Base-by-base conservation (phyloP, 2,888 invertebrate genomes). In the Galerucella calmariensis region DNA sequence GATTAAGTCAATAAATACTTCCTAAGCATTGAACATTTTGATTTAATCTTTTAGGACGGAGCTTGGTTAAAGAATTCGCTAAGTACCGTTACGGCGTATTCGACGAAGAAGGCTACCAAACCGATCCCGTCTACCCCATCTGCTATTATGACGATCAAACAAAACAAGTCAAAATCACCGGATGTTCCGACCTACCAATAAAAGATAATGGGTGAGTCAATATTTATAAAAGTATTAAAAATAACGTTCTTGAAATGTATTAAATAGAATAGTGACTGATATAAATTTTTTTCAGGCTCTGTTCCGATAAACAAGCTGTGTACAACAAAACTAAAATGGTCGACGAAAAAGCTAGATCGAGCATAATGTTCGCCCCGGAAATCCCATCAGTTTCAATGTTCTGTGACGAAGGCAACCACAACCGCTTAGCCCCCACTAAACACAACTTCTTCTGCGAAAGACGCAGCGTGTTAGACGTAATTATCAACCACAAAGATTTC, bases 71-170 rank as follows among this genome's bases (percentile, higher is more conserved):
- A 80, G 90, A 92, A 81, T 92, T 92, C 89, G 90, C 91, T 5
- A 92, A 91, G 86, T 92, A 91, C 81, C 89, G 92, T 1, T 93
- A 92, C 86, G 93, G 93, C 2, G 90, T 92, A 4, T 93, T 92
- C 84, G 92, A 92, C 80, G 92, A 92, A 84, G 89, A 90, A 75
- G 92, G 92, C 1, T 91, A 89, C 81, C 85, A 86, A 58, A 88
- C 88, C 65, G 92, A 92, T 83, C 88, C 89, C 1, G 88, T 91
- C 51, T 91, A 91, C 82, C 91, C 92, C 0, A 85, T 88, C 74
- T 91, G 90, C 79, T 90, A 90, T 75, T 87, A 86, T 74, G 87
- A 87, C 75, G 88, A 87, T 75, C 86, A 87, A 69, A 81, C 78
- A 5, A 85, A 84, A 74, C 81, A 82, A 70, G 82, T 85, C 59